Evolutionary conservation across 2,888 invertebrate genomes (phyloP).

Genomic region (Plagodis pulveraria): DNA sequence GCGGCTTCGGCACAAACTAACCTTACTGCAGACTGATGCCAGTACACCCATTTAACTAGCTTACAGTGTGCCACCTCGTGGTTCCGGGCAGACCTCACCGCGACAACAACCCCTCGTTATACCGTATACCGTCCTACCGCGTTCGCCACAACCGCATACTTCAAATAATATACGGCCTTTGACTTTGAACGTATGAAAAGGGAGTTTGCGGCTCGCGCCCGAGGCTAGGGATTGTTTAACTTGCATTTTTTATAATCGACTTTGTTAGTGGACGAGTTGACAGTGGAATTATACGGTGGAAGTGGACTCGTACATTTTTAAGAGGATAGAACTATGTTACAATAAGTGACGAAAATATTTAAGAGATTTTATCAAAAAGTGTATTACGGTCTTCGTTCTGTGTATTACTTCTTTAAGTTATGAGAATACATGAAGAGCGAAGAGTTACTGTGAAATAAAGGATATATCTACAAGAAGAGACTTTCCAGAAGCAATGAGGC

Average conservation of each 20-base stretch:
- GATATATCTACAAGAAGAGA: constrained; percentile 25
- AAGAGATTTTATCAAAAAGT: too few species aligned
- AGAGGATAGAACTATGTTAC: neutral
- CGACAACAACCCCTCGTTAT: constrained; percentile 10
- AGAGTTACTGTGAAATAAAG: constrained; percentile 13
- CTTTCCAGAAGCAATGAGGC: constrained; percentile 36
- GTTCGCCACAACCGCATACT: constrained; percentile 16
- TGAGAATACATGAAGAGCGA: too few species aligned
- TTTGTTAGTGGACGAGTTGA: constrained; percentile 6
- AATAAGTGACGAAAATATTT: too few species aligned
- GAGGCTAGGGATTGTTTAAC: constrained; percentile 6
- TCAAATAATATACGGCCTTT: constrained; percentile 22
- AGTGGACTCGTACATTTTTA: neutral
- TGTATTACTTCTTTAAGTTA: too few species aligned
- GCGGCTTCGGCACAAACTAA: constrained; percentile 7
- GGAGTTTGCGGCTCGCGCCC: constrained; percentile 12
- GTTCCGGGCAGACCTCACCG: constrained; percentile 11
- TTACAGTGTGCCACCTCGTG: constrained; percentile 5
- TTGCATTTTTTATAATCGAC: constrained; percentile 22
- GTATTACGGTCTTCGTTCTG: too few species aligned
- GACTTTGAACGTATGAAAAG: constrained; percentile 13
- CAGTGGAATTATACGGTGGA: neutral
- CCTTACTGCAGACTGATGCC: too few species aligned
- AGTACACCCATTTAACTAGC: too few species aligned
- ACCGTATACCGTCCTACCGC: constrained; percentile 12